Evolutionary conservation across 2,888 invertebrate species (phyloP).

Genomic region (Morpho helenor): DNA sequence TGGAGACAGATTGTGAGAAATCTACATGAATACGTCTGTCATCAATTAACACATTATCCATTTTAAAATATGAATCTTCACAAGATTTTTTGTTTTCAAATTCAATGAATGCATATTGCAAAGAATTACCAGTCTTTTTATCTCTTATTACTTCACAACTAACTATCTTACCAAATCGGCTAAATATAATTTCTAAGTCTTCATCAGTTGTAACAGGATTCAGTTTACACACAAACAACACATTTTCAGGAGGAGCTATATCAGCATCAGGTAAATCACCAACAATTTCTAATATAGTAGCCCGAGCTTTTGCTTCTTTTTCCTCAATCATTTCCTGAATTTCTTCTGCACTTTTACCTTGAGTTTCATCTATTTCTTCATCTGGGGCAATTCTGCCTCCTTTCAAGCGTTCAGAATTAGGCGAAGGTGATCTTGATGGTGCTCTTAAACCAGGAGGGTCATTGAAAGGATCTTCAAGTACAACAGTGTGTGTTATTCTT

Average conservation of each 20-base stretch:
- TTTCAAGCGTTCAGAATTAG: slow-evolving; percentile 87
- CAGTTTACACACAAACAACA: slow-evolving; percentile 98
- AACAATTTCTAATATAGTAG: slow-evolving; percentile 98
- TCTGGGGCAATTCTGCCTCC: slow-evolving; percentile 95
- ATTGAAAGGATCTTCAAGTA: slow-evolving; percentile 97
- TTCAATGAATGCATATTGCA: slow-evolving; percentile 99
- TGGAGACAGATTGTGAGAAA: slow-evolving; percentile 99
- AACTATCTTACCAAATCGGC: slow-evolving; percentile 95
- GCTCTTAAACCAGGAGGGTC: slow-evolving; percentile 88
- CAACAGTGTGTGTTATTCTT: slow-evolving; percentile 96
- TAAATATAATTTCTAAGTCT: slow-evolving; percentile 98
- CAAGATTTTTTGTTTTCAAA: slow-evolving; percentile 95
- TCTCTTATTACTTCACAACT: slow-evolving; percentile 98
- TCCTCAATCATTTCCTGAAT: slow-evolving; percentile 92
- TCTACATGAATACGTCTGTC: slow-evolving; percentile 99
- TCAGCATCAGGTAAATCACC: slow-evolving; percentile 99
- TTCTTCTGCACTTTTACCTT: slow-evolving; percentile 91
- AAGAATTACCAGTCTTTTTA: slow-evolving; percentile 93
- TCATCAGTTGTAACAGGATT: slow-evolving; percentile 99
- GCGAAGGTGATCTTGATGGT: slow-evolving; percentile 94
- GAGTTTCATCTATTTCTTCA: slow-evolving; percentile 94
- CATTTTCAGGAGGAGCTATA: slow-evolving; percentile 98
- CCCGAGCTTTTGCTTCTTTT: slow-evolving; percentile 96
- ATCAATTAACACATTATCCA: slow-evolving; percentile 99
- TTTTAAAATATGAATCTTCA: slow-evolving; percentile 99